Conservation (phyloP, 2,113 vertebrate genomes). For the Zosterops lateralis region DNA sequence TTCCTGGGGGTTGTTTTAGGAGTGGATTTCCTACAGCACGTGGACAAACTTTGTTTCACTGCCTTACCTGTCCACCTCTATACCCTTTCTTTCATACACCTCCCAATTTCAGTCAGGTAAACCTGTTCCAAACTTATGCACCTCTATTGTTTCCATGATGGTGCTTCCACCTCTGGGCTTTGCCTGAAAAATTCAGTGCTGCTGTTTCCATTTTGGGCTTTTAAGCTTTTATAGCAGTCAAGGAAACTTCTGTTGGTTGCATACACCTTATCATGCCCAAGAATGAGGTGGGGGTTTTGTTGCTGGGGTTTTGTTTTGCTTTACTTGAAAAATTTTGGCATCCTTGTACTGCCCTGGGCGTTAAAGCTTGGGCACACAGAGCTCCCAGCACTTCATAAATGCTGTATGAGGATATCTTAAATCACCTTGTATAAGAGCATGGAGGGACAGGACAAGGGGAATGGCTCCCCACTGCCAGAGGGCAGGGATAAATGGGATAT, state of each 20-base stretch:
- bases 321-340: background rate
- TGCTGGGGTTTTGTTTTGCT: background rate
- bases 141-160: accelerated
- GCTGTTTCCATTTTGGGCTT: background rate
- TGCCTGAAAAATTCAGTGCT: background rate
- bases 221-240: background rate
- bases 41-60: background rate
- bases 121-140: background rate
- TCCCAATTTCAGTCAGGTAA: background rate
- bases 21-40: accelerated
- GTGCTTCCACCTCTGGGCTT: background rate
- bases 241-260: background rate
- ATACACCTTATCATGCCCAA: background rate
- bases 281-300: background rate
- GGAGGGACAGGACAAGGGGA: background rate
- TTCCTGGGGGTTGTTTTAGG: background rate
- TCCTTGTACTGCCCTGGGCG: background rate
- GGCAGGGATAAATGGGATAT: background rate
- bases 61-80: background rate
- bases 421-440: background rate
- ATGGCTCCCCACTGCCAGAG: background rate
- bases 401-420: background rate
- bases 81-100: accelerated
- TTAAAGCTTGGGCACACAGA: background rate
- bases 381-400: background rate